phyloP scores from a whole-genome alignment of 1,140 invertebrate species.

The Rhyzopertha dominica region DNA sequence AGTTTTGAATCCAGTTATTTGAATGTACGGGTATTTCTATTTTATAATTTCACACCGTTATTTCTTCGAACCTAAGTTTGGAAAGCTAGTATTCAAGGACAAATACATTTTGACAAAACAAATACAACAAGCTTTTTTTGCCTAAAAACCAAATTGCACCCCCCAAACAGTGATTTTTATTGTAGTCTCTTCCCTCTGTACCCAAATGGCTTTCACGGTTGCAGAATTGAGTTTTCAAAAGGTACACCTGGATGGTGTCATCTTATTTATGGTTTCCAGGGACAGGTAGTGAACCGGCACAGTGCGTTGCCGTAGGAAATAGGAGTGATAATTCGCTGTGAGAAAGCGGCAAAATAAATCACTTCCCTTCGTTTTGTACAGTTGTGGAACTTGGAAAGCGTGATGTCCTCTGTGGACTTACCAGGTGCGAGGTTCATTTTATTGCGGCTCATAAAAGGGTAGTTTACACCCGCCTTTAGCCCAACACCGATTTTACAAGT shows the following conservation, averaged over 20 bases:
- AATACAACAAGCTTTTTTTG: background rate
- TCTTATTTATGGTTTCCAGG: constrained; percentile 5
- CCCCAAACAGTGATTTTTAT: background rate
- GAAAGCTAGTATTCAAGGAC: background rate
- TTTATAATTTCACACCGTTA: background rate
- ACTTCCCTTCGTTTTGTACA: background rate
- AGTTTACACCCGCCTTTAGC: background rate
- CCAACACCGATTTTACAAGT: background rate
- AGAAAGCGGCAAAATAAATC: constrained; percentile 3
- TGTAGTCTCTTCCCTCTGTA: constrained; percentile 1
- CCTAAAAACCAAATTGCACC: background rate
- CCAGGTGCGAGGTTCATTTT: constrained; percentile 6
- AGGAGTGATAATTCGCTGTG: constrained; percentile 5
- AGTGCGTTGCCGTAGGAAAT: background rate
- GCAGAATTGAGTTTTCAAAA: constrained; percentile 9
- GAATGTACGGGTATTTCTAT: no score
- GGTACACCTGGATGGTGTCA: constrained; percentile 8
- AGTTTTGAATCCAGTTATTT: no score
- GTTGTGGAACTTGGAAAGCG: background rate
- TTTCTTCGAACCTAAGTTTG: background rate
- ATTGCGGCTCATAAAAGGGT: constrained; percentile 2
- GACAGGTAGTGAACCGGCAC: background rate
- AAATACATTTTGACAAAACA: background rate
- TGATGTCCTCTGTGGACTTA: constrained; percentile 1
- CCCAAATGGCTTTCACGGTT: background rate